Evolutionary conservation across 2,888 invertebrate genomes (phyloP).

Genomic region (Eulithis prunata): DNA sequence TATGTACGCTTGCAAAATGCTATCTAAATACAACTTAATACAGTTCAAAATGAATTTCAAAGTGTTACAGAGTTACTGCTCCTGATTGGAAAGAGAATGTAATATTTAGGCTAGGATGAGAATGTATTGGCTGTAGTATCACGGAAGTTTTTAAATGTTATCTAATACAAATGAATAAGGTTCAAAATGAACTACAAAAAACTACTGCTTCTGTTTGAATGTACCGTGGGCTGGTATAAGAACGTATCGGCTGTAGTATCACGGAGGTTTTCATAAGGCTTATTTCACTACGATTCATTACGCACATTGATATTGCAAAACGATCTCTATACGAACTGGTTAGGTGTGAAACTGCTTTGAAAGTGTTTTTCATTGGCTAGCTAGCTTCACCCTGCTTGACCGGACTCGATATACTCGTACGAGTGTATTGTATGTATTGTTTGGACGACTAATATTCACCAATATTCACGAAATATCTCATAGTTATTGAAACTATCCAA

Average conservation of each 20-base stretch:
- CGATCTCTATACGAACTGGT: slow-evolving; percentile 11
- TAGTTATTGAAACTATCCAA: too few species aligned
- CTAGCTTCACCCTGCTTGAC: too few species aligned
- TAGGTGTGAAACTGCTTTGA: slow-evolving; percentile 51
- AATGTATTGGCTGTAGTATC: slow-evolving; percentile 18
- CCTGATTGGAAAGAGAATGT: neutral
- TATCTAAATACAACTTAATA: slow-evolving; percentile 49
- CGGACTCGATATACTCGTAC: too few species aligned
- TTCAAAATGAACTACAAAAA: too few species aligned
- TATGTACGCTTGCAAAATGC: slow-evolving; percentile 60
- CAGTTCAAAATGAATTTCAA: slow-evolving; percentile 58
- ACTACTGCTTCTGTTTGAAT: too few species aligned
- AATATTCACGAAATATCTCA: too few species aligned
- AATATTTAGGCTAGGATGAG: slow-evolving; percentile 16
- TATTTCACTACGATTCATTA: slow-evolving; percentile 39
- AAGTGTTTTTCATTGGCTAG: too few species aligned
- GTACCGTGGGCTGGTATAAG: too few species aligned
- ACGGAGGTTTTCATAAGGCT: neutral
- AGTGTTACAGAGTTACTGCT: slow-evolving; percentile 15
- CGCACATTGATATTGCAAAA: slow-evolving; percentile 79
- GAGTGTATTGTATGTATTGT: too few species aligned
- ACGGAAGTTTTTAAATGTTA: neutral
- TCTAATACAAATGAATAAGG: too few species aligned
- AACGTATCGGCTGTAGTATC: too few species aligned
- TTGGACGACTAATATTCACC: too few species aligned